phyloP scores from a whole-genome alignment of 2,888 invertebrate genomes.

The Dynastes tityus region DNA sequence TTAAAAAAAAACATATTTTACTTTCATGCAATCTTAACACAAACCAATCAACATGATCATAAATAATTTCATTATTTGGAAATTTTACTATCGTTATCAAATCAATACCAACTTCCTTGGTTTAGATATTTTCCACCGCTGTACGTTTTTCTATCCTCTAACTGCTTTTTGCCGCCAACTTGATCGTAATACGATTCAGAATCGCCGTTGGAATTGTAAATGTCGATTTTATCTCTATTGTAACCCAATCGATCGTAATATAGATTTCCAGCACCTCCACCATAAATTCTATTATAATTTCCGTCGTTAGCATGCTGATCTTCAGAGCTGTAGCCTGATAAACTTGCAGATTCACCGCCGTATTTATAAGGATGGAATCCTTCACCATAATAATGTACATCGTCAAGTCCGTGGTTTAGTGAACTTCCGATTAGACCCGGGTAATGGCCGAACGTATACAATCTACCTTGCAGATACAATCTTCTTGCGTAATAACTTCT shows the following conservation, averaged over 20 bases:
- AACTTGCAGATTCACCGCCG: neutral
- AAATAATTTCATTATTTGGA: no score
- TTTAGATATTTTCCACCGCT: constrained; percentile 75
- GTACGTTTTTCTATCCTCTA: constrained; percentile 75
- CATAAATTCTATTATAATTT: constrained; percentile 73
- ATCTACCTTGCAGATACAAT: no score
- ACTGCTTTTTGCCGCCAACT: constrained; percentile 74
- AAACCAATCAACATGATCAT: no score
- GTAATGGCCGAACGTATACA: neutral
- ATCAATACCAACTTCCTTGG: constrained; percentile 71
- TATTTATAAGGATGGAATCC: neutral
- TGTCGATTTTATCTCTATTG: constrained; percentile 72
- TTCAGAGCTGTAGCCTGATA: constrained; percentile 59
- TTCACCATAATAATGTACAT: neutral
- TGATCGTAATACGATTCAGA: constrained; percentile 74
- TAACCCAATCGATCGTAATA: constrained; percentile 75
- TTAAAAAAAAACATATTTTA: no score
- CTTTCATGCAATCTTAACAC: no score
- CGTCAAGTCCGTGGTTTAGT: neutral
- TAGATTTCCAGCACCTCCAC: constrained; percentile 73
- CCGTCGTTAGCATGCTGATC: constrained; percentile 75
- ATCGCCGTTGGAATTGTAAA: constrained; percentile 68
- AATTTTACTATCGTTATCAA: neutral
- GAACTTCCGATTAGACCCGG: neutral
- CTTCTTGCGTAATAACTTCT: no score